A percentile compares a stretch with the other conserved stretches of the same genome.
These are phyloP conservation scores for Phengaris arion DNA, from an alignment of 2,888 invertebrate species.

Conservation along the genomic window DNA sequence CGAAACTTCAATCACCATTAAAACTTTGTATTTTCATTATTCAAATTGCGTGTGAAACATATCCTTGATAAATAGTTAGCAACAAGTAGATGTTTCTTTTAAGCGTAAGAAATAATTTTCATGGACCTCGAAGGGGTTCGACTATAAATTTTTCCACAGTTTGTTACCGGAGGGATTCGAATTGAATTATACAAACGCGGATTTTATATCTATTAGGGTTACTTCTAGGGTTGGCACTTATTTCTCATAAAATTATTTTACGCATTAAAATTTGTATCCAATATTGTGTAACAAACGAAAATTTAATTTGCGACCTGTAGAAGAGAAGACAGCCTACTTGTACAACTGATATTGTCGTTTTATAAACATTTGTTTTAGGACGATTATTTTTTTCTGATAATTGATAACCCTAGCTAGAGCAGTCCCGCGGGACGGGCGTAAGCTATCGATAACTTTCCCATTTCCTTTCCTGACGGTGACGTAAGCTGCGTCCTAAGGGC, in stretches of 20 bases:
- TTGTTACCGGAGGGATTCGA: conserved; percentile 43
- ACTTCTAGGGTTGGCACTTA: conserved; percentile 46
- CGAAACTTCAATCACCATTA: too few relatives aligned
- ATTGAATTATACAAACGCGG: conserved; percentile 73
- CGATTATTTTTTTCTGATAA: background rate
- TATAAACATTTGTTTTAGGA: background rate
- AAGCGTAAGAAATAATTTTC: conserved; percentile 22
- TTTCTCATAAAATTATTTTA: background rate
- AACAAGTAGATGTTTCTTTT: background rate
- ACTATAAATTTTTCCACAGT: conserved; percentile 38
- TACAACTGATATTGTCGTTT: background rate
- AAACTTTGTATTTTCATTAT: background rate
- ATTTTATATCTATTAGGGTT: conserved; percentile 76
- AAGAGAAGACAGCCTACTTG: background rate
- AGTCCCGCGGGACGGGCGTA: conserved; percentile 69
- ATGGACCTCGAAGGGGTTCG: background rate
- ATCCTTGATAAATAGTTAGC: background rate
- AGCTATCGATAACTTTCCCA: conserved; percentile 76
- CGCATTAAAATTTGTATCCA: background rate
- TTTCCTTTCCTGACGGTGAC: conserved; percentile 54
- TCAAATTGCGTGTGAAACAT: background rate
- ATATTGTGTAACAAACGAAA: background rate
- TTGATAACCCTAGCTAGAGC: conserved; percentile 35
- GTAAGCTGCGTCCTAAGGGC: conserved; percentile 34
- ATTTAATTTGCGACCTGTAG: background rate